Conservation (phyloP, 2,888 invertebrate species). For the Scaeva pyrastri region DNA sequence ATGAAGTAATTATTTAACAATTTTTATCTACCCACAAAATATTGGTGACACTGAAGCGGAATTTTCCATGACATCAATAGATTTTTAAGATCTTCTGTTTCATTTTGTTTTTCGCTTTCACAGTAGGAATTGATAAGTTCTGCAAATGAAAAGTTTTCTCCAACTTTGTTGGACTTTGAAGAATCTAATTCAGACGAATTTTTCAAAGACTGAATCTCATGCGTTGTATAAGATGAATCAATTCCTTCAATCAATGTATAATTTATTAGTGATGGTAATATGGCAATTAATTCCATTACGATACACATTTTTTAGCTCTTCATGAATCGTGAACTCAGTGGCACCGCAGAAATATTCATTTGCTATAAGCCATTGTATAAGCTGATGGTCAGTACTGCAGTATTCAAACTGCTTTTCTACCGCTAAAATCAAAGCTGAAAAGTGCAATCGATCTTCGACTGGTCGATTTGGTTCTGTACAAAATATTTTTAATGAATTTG, state of each 20-base stretch:
- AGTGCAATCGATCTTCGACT: neutral
- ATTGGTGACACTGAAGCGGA: neutral
- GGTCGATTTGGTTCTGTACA: neutral
- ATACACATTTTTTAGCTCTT: neutral
- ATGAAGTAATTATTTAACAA: too few relatives aligned
- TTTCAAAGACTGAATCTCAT: too few relatives aligned
- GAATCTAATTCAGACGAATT: too few relatives aligned
- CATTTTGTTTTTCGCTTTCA: neutral
- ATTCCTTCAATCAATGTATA: neutral
- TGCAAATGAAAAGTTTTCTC: too few relatives aligned
- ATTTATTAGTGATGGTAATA: conserved; percentile 1
- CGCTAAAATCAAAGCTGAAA: neutral
- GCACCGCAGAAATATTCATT: conserved; percentile 7
- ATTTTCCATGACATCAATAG: conserved; percentile 1
- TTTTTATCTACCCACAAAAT: too few relatives aligned
- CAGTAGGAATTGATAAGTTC: too few relatives aligned
- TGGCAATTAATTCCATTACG: conserved; percentile 10
- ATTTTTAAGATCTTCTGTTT: neutral
- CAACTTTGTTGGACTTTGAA: too few relatives aligned
- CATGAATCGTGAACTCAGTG: neutral
- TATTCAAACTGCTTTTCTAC: too few relatives aligned
- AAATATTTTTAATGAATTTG: neutral
- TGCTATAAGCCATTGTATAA: conserved; percentile 3
- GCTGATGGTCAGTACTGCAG: neutral
- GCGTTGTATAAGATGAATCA: too few relatives aligned